Percentiles rank a stretch among this genome's conserved stretches.
phyloP scores from a whole-genome alignment of 2,113 vertebrate genomes.

The Manacus vitellinus region DNA sequence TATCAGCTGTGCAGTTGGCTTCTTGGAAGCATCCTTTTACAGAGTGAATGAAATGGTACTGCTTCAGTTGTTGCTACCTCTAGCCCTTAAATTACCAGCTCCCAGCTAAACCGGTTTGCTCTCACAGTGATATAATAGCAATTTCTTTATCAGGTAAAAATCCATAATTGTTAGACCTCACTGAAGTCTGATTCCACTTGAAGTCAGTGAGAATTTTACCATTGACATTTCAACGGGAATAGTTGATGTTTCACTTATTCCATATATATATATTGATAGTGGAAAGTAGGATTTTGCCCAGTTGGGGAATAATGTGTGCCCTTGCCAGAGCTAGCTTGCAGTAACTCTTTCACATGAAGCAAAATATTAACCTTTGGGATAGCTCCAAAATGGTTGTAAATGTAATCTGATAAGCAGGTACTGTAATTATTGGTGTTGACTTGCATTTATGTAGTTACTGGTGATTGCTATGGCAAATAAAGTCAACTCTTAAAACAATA shows the following conservation, averaged over 20 bases:
- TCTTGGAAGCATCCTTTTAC: neutral
- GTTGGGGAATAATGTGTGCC: fast-evolving
- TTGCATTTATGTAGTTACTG: neutral
- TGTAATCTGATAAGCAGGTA: neutral
- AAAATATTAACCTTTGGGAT: neutral
- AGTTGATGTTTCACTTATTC: neutral
- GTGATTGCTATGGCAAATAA: neutral
- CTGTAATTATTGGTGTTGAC: neutral
- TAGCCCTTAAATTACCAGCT: neutral
- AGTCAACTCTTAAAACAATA: neutral
- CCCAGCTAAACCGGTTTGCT: neutral
- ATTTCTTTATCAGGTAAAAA: neutral
- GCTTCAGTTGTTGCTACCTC: neutral
- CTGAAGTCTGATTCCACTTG: neutral
- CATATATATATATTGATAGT: neutral
- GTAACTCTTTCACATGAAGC: neutral
- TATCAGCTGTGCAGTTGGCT: neutral
- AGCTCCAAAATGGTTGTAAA: neutral
- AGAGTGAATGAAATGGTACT: neutral
- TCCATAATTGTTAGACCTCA: neutral
- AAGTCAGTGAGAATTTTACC: neutral
- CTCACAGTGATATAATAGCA: neutral
- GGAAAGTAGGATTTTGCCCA: neutral
- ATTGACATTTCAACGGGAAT: neutral
- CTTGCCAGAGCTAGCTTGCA: neutral